These are phyloP conservation scores for Drosophila basisetae DNA, from an alignment of 2,888 invertebrate genomes.

Conservation along the genomic window DNA sequence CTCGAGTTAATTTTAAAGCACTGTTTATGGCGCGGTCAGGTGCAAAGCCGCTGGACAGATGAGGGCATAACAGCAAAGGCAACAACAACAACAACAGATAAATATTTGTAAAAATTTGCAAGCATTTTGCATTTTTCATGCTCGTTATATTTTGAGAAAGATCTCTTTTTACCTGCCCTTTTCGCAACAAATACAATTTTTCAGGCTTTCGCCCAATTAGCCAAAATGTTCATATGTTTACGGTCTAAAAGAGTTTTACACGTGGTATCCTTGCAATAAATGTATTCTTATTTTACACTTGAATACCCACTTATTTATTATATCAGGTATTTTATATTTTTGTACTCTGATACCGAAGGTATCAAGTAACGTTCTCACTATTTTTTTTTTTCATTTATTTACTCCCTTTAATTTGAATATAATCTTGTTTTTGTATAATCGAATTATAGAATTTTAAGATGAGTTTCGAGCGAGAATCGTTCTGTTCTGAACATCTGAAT, in stretches of 20 bases:
- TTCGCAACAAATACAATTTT: background rate
- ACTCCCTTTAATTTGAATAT: background rate
- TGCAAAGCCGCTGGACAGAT: conserved; percentile 38
- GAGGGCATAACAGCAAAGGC: conserved; percentile 5
- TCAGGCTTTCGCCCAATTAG: background rate
- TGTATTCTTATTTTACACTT: background rate
- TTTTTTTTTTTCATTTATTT: background rate
- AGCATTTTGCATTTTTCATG: conserved; percentile 21
- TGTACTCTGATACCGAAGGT: background rate
- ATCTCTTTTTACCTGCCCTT: background rate
- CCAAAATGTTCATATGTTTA: background rate
- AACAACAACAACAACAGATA: conserved; percentile 6
- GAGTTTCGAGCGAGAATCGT: background rate
- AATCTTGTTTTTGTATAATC: background rate
- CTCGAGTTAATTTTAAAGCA: conserved; percentile 72
- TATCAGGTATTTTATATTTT: background rate
- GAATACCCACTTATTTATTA: background rate
- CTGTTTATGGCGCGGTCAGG: conserved; percentile 46
- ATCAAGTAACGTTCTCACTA: too few species aligned
- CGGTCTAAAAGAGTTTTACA: background rate
- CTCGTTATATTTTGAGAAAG: background rate
- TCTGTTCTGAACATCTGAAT: too few species aligned
- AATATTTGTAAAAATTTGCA: conserved; percentile 31
- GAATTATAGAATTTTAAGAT: background rate
- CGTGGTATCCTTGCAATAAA: background rate